These are phyloP conservation scores for Agonopterix heracliana DNA, from an alignment of 2,888 invertebrate genomes.

Conservation along the genomic window DNA sequence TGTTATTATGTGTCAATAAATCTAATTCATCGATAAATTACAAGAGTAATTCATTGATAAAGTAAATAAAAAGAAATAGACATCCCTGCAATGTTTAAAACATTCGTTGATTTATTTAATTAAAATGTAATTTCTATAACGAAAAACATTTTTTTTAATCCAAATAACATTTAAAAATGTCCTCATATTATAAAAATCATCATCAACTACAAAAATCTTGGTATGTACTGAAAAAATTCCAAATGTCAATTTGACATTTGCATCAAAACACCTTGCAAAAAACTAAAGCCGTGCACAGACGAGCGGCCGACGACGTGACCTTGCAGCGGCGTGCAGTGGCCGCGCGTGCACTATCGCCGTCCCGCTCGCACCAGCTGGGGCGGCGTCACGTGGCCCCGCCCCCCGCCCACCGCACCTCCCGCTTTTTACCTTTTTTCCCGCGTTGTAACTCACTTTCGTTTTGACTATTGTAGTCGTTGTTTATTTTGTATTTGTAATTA, in stretches of 20 bases:
- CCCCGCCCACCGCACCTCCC: conserved; percentile 62
- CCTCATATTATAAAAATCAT: no score
- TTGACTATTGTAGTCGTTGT: conserved; percentile 27
- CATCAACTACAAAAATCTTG: no score
- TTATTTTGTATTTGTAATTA: conserved; percentile 13
- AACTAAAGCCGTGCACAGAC: conserved; percentile 12
- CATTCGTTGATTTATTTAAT: no score
- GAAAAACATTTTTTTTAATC: no score
- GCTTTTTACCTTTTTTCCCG: conserved; percentile 56
- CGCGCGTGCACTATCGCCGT: conserved; percentile 24
- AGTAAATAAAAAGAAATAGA: no score
- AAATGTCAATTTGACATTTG: not conserved
- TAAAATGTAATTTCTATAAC: no score
- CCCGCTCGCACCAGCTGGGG: conserved; percentile 28
- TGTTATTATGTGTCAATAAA: no score
- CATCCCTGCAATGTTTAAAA: no score
- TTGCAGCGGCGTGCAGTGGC: conserved; percentile 41
- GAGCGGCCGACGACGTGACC: conserved; percentile 36
- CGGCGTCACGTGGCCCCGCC: conserved; percentile 51
- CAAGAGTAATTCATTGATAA: no score
- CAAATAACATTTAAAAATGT: no score
- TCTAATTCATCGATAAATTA: no score
- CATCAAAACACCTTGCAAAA: conserved; percentile 40
- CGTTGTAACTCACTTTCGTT: conserved; percentile 49
- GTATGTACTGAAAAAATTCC: not conserved